Conservation (phyloP, 2,888 invertebrate species). For the Marasmarcha lunaedactyla region DNA sequence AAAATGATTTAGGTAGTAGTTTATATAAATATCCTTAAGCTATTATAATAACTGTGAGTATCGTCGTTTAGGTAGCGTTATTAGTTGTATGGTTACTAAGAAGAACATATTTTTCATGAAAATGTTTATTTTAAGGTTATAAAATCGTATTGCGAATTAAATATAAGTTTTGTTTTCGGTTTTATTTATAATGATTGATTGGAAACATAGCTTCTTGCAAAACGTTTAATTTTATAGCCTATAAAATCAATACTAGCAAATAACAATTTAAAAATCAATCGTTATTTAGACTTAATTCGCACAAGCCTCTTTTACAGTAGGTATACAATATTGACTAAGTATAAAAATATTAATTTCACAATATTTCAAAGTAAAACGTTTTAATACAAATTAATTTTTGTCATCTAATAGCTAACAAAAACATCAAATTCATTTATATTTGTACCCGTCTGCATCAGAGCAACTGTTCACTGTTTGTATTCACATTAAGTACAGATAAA, state of each 20-base stretch:
- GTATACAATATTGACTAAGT: conserved; percentile 50
- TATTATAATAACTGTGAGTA: conserved; percentile 55
- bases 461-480: conserved; percentile 46
- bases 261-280: conserved; percentile 2
- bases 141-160: conserved; percentile 1
- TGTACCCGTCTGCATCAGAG: conserved; percentile 65
- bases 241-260: too few species aligned
- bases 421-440: conserved; percentile 49
- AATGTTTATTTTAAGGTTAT: not conserved
- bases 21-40: conserved; percentile 65
- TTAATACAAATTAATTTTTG: conserved; percentile 18
- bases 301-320: conserved; percentile 10
- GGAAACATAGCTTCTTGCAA: not conserved
- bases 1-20: conserved; percentile 55
- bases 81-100: conserved; percentile 32
- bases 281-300: conserved; percentile 1
- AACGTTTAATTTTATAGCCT: too few species aligned
- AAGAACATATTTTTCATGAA: not conserved
- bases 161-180: not conserved
- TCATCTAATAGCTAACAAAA: conserved; percentile 40
- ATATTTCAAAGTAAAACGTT: conserved; percentile 34
- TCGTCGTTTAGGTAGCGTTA: conserved; percentile 40
- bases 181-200: not conserved
- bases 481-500: not conserved
- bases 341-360: conserved; percentile 65